Base-by-base conservation (phyloP, 2,113 vertebrate species). In the Thryonomys swinderianus region DNA sequence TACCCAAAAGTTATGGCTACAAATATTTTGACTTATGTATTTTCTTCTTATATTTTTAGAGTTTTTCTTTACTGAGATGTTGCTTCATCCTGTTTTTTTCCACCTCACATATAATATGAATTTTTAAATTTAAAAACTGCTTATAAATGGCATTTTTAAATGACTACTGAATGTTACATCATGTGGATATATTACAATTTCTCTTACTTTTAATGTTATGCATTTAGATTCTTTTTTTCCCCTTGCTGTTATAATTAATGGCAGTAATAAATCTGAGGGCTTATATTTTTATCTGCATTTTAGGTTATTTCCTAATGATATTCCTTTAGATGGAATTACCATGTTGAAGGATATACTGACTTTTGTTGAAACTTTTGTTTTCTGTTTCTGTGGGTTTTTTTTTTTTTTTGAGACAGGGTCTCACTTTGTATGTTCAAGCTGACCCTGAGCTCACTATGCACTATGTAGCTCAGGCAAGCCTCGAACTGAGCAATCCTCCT, bases 221-320 rank as follows among this genome's bases (percentile, higher is more conserved):
- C 18, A 57, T 82, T 88, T 59, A 76, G 79, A 66, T 94, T 62
- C 2, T 74, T 85, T 82, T 59, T 59, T 85, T 89, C 51, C 73
- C 7, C 34, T 91, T 82, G 42, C 53, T 55, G 6, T 67, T 82
- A 42, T 18, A 89, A 82, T 91, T 78, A 90, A 67, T 83, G 57
- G 57, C 14, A 90, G 57, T 30, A 61, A n/a, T 32, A 73, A 76
- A n/a, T 40, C 37, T 81, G 42, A 64, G 69, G n/a, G 32, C n/a
- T 90, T 93, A 89, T 40, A 67, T 76, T 34, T 92, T 84, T 83
- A 53, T 74, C 34, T 88, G 55, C 27, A 45, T 81, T 92, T 96
- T 91, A 86, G 40, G 51, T 97, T 90, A 67, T 83, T 91, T 91
- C 69, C 9, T 84, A 89, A 69, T 48, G 82, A 76, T 42, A 81